Evolutionary conservation across 2,888 invertebrate species (phyloP), one percentile per base, ranked within the genome.

Genomic region (Agonopterix alstromeriana): DNA sequence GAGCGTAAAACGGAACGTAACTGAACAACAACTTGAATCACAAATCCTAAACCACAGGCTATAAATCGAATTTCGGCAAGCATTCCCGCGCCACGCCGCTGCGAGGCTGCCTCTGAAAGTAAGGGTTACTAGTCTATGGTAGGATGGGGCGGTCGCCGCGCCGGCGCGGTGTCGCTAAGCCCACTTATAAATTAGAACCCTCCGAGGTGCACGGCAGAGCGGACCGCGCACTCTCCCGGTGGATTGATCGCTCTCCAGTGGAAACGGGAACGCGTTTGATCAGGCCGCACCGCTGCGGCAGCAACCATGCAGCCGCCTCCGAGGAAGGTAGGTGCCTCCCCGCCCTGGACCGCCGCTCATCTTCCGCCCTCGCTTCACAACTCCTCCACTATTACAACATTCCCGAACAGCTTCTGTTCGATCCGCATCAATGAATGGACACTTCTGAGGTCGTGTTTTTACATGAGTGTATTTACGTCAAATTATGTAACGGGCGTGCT

Each of bases 221-320:
- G 27, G 27, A 4, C 35, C 35, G 41, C 12, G 45, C 12, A 35
- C 42, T 14, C 46, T 38, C 50, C 49, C 48, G 44, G 17, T n/a
- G 45, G 38, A 50, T 46, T 47, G 55, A 54, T 54, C 45, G n/a
- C 27, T 27, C 27, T 7, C 27, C 27, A 27, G 27, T 27, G 27
- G 7, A 1, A 2, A 27, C 27, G 27, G 27, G 27, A 27, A 27
- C 27, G 27, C 27, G 5, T 27, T n/a, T 27, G 38, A n/a, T 49
- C 45, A 42, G 17, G 42, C 50, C 42, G 45, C 27, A 38, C 45
- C 42, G 55, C 57, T 60, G 63, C 63, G 63, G 14, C 35, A 9
- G 9, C 46, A 56, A 82, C 70, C 87, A 95, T 95, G 94, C 94
- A 95, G 92, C 94, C 94, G 73, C 94, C 94, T 70, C 94, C 94